A percentile compares a stretch with the other conserved stretches of the same genome.
Conservation (phyloP, 2,113 vertebrate genomes). For the Burhinus bistriatus region DNA sequence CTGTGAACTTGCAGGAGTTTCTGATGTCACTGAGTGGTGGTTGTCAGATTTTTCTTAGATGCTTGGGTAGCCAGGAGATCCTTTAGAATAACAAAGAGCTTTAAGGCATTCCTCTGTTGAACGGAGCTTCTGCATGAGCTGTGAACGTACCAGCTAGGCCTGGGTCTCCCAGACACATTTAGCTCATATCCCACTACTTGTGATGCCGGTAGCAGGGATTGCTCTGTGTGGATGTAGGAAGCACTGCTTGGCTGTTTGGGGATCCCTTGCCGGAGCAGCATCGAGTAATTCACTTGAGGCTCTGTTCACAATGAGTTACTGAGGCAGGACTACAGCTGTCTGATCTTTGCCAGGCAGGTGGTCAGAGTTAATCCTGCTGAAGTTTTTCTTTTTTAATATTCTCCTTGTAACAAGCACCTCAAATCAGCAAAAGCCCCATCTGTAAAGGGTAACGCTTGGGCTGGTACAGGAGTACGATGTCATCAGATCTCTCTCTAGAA, state of each 20-base stretch:
- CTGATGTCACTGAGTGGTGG: not conserved
- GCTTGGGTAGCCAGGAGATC: not conserved
- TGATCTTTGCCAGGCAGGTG: fast-evolving
- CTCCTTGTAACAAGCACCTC: not conserved
- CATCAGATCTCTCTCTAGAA: not conserved
- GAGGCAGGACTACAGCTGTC: not conserved
- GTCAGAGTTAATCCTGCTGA: not conserved
- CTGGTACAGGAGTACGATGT: not conserved
- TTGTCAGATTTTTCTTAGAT: not conserved
- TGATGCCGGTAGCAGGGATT: not conserved
- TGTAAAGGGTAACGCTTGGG: not conserved
- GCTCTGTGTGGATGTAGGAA: fast-evolving
- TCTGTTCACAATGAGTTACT: not conserved
- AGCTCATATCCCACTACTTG: not conserved
- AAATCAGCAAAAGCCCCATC: not conserved
- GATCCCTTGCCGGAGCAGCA: not conserved
- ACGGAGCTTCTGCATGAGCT: not conserved
- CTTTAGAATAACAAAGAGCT: not conserved
- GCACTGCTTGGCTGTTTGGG: not conserved
- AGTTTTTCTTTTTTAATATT: not conserved
- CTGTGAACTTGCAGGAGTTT: not conserved
- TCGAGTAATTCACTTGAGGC: not conserved
- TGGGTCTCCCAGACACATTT: not conserved
- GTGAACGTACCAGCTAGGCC: not conserved
- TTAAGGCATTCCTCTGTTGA: not conserved